These are phyloP conservation scores for Hydrotaea diabolus DNA, from an alignment of 2,888 invertebrate species.

Conservation along the genomic window DNA sequence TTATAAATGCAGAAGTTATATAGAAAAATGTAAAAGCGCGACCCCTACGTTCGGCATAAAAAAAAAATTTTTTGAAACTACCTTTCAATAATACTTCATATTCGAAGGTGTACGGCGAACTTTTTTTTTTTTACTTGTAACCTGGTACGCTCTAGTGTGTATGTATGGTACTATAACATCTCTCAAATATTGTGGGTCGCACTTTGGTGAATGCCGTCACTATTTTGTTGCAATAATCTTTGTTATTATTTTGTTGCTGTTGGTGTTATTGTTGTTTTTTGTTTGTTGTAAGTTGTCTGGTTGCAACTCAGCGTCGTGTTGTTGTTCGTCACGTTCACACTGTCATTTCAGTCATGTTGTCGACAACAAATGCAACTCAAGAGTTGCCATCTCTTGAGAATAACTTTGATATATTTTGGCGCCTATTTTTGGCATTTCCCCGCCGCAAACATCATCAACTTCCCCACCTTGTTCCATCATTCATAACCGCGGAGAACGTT, in stretches of 20 bases:
- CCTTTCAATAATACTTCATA: too few relatives aligned
- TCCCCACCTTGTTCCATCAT: neutral
- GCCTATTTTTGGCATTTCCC: neutral
- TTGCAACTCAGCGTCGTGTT: neutral
- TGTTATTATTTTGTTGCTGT: constrained; percentile 16
- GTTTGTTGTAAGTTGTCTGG: neutral
- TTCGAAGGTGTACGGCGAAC: too few relatives aligned
- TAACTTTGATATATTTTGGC: neutral
- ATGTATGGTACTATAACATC: neutral
- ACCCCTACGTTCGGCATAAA: too few relatives aligned
- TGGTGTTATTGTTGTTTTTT: too few relatives aligned
- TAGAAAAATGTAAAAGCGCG: too few relatives aligned
- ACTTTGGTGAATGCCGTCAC: neutral
- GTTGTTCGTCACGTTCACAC: neutral
- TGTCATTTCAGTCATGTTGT: constrained; percentile 28
- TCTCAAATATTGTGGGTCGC: neutral
- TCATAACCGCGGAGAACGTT: neutral
- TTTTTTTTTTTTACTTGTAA: too few relatives aligned
- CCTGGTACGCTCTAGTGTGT: too few relatives aligned
- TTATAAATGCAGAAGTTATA: too few relatives aligned
- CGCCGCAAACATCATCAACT: neutral
- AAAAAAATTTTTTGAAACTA: too few relatives aligned
- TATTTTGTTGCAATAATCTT: neutral
- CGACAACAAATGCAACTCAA: constrained; percentile 1
- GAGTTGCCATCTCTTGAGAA: constrained; percentile 7